Conservation (phyloP, 1,140 invertebrate species). For the Cotesia typhae region DNA sequence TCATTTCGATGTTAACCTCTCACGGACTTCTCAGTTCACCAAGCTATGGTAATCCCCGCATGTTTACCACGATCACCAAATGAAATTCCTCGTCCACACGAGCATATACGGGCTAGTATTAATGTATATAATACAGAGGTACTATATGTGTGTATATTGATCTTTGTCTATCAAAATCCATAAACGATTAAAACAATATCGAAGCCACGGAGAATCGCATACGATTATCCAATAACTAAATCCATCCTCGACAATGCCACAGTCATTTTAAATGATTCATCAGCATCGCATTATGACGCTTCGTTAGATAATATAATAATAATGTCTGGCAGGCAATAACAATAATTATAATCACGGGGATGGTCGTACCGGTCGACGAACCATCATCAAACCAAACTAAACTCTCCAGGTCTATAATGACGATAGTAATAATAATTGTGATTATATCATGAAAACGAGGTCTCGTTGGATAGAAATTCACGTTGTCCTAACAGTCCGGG, state of each 20-base stretch:
- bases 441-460: constrained; percentile 1
- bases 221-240: not conserved
- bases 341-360: constrained; percentile 3
- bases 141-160: no score
- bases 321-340: not conserved
- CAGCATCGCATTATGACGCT: not conserved
- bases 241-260: not conserved
- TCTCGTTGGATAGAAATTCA: not conserved
- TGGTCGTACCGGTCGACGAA: not conserved
- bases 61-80: not conserved
- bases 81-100: not conserved
- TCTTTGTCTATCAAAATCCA: no score
- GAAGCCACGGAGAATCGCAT: not conserved
- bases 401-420: not conserved
- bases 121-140: no score
- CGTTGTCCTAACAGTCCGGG: not conserved
- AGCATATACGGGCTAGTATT: no score
- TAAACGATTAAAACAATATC: not conserved
- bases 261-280: constrained; percentile 6
- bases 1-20: constrained; percentile 22
- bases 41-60: not conserved
- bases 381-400: not conserved
- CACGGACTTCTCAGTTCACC: not conserved
- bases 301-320: constrained; percentile 7
- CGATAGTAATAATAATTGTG: not conserved